Percentiles rank a stretch among this genome's conserved stretches.
phyloP scores from a whole-genome alignment of 2,113 vertebrate species.

The Potamarius usumacintae region DNA sequence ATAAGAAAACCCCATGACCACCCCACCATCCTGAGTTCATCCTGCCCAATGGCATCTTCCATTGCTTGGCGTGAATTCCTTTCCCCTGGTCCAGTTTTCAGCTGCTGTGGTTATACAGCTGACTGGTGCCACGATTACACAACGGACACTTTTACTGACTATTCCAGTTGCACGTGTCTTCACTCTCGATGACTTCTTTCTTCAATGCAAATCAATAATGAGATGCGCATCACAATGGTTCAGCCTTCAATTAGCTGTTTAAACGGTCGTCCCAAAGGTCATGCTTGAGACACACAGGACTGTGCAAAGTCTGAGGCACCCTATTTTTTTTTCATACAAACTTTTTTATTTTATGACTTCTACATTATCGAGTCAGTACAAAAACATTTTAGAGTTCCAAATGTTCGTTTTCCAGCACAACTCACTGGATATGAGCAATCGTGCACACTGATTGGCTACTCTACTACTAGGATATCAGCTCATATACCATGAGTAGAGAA shows the following conservation, averaged over 20 bases:
- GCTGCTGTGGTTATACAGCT: not conserved
- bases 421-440: too few relatives aligned
- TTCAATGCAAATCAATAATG: not conserved
- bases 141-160: not conserved
- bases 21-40: not conserved
- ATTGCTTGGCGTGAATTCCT: not conserved
- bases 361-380: too few relatives aligned
- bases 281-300: too few relatives aligned
- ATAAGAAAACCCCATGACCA: constrained; percentile 3
- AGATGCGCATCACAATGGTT: not conserved
- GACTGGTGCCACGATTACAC: not conserved
- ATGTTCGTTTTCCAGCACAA: too few relatives aligned
- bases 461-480: too few relatives aligned
- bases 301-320: too few relatives aligned
- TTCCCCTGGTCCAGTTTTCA: not conserved
- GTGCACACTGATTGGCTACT: too few relatives aligned
- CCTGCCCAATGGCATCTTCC: constrained; percentile 18
- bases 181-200: not conserved
- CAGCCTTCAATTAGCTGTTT: not conserved
- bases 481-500: too few relatives aligned
- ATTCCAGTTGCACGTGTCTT: not conserved
- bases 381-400: too few relatives aligned
- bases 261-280: not conserved
- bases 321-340: too few relatives aligned
- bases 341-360: too few relatives aligned